Evolutionary conservation across 1,140 invertebrate species (phyloP), one percentile per base, ranked within the genome.

Genomic region (Cydia amplana): DNA sequence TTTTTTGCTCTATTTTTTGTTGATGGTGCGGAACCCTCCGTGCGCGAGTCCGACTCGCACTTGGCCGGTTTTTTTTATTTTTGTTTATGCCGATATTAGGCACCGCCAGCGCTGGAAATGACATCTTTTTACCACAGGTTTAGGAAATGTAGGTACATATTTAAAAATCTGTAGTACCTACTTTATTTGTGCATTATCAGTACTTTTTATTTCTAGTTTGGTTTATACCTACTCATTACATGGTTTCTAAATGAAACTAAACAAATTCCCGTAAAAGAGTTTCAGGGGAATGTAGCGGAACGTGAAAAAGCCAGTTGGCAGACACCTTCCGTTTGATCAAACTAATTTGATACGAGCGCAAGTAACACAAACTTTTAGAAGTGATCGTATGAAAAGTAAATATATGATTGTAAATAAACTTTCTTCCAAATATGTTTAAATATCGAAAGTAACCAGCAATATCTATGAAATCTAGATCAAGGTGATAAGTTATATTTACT

Each of bases 21-120:
- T n/a, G n/a, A n/a, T n/a, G n/a, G n/a, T n/a, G n/a, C n/a, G n/a
- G n/a, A n/a, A n/a, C n/a, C n/a, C n/a, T n/a, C n/a, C n/a, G n/a
- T n/a, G n/a, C n/a, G 1, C 4, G 1, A 32, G 32, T 32, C 32
- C 4, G 32, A 32, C 32, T 32, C 32, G 32, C 5, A 32, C 32
- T 32, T 32, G 32, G 2, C 32, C 32, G 32, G 32, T 32, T 32
- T 32, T 32, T 32, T n/a, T n/a, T n/a, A n/a, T n/a, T n/a, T 88
- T 88, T 87, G 84, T 87, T 88, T 80, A 79, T 81, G 76, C 77
- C 80, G 7, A n/a, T 70, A 78, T 82, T 85, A 80, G 77, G 32
- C 43, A 40, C 65, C 65, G n/a, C 32, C n/a, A 20, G 32, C 9
- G 32, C 51, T 55, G 55, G 4, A 60, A n/a, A 60, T 60, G 20